These are phyloP conservation scores for Callopanchax toddi DNA, from an alignment of 2,113 vertebrate genomes.

Conservation along the genomic window DNA sequence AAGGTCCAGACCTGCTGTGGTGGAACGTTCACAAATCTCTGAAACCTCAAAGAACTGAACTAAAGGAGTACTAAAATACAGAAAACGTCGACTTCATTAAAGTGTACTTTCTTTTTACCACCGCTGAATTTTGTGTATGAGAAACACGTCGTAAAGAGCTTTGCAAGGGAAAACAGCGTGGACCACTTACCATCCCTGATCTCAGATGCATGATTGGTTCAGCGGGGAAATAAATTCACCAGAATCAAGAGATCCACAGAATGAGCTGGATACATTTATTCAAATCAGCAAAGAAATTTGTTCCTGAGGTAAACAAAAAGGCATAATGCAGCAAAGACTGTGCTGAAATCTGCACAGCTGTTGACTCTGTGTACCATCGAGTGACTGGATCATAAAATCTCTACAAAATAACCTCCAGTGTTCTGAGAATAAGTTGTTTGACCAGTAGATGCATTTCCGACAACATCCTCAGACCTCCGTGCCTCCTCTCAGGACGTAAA, in stretches of 20 bases:
- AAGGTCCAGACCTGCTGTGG: too few relatives aligned
- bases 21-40: too few relatives aligned
- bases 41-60: too few relatives aligned
- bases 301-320: slow-evolving; percentile 29
- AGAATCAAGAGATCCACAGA: slow-evolving; percentile 21
- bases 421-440: slow-evolving; percentile 30
- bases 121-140: neutral
- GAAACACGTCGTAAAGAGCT: neutral
- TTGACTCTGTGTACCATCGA: slow-evolving; percentile 16
- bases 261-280: slow-evolving; percentile 23
- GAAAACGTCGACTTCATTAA: too few relatives aligned
- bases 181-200: neutral
- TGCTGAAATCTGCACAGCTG: slow-evolving; percentile 25
- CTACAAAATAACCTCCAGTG: slow-evolving; percentile 12
- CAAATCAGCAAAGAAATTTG: slow-evolving; percentile 27
- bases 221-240: slow-evolving; percentile 3
- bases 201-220: slow-evolving; percentile 28
- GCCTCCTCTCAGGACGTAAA: slow-evolving; percentile 15
- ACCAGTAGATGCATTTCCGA: slow-evolving; percentile 4
- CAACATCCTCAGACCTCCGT: slow-evolving; percentile 4
- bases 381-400: slow-evolving; percentile 16
- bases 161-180: neutral
- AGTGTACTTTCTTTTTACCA: too few relatives aligned
- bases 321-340: slow-evolving; percentile 24
- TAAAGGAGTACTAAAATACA: too few relatives aligned